Base-by-base conservation (phyloP, 2,888 invertebrate species). In the Melieria picta region DNA sequence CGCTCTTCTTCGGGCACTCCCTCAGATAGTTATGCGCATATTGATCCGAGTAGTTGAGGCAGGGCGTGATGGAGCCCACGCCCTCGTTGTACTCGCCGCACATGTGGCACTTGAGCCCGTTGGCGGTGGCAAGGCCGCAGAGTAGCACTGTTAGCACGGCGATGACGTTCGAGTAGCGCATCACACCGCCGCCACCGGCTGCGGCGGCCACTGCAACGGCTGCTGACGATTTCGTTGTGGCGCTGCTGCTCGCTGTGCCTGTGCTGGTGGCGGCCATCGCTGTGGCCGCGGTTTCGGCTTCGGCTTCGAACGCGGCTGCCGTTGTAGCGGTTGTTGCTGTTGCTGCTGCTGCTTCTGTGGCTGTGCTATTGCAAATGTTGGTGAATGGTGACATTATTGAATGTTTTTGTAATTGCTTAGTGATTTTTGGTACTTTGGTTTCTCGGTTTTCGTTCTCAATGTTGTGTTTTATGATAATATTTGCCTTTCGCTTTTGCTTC, bases 41-140 rank as follows among this genome's bases (percentile, higher is more conserved):
- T 76, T 88, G 87, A 77, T 88, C 89, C 74, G 92, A 91, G 83
- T 91, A 90, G 87, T 94, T 94, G 83, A 93, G 90, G 87, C 94
- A 94, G 7, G 94, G 94, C 63, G 94, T 94, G 77, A 94, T 94
- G 75, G 94, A 94, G 55, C 94, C 94, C 7, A 94, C 93, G 30
- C 94, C 94, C 81, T 94, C 94, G 82, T 93, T 94, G 88, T 94
- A 94, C 87, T 93, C 92, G 62, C 94, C 94, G 80, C 94, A 94
- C 87, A 92, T 91, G 89, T 91, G 93, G 87, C 94, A 94, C 84
- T 90, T 86, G 69, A 86, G 84, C 57, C 85, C 86, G 73, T 85
- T 82, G 76, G 82, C 83, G 65, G 79, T 74, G 68, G 80, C 81
- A 74, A 86, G 74, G 75, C 83, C 79, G 79, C 81, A 80, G 48